Evolutionary conservation across 2,113 vertebrate species (phyloP).

Genomic region (Nymphicus hollandicus): DNA sequence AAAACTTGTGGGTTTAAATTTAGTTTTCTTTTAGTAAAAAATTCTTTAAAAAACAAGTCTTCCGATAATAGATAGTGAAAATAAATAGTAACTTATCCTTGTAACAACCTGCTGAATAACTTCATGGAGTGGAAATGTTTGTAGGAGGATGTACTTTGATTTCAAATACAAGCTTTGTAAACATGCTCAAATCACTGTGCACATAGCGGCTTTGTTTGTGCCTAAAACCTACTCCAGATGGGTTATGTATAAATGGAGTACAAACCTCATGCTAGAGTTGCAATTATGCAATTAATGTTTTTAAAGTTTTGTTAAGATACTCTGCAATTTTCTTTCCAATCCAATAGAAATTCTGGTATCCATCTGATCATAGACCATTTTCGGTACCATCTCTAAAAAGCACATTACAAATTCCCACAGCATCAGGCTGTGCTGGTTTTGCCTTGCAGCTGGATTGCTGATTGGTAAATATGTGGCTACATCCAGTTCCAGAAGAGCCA

Average conservation of each 20-base stretch:
- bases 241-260: not conserved
- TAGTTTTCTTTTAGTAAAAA: not conserved
- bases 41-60: not conserved
- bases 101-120: not conserved
- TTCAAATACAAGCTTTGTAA: slow-evolving; percentile 9
- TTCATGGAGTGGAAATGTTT: not conserved
- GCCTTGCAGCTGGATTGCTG: not conserved
- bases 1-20: not conserved
- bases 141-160: not conserved
- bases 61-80: not conserved
- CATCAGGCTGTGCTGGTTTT: not conserved
- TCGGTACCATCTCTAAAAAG: not conserved
- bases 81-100: not conserved
- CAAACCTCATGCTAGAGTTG: not conserved
- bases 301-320: not conserved
- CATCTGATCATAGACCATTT: not conserved
- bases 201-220: not conserved
- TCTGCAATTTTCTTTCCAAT: not conserved
- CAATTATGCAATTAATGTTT: not conserved
- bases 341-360: not conserved
- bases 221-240: not conserved
- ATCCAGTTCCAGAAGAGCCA: not conserved
- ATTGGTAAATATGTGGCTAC: not conserved
- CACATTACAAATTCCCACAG: not conserved
- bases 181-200: not conserved